Percentiles rank a stretch among this genome's conserved stretches.
These are phyloP conservation scores for Coleophora flavipennella DNA, from an alignment of 2,888 invertebrate species.

Conservation along the genomic window DNA sequence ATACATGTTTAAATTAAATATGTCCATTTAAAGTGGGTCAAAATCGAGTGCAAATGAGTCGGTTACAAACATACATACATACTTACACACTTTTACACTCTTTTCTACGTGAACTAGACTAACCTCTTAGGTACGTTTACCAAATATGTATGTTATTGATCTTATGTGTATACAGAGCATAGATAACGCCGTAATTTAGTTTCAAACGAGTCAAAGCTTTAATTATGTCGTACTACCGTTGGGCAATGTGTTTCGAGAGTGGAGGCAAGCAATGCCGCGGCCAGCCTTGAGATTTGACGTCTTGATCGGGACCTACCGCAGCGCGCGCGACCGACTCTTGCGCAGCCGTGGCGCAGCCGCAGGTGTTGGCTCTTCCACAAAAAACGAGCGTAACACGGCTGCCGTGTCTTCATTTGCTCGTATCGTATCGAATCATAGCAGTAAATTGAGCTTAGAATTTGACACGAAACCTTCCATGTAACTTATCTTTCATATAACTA, in stretches of 20 bases:
- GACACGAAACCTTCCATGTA: no score
- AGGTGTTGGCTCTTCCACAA: conserved; percentile 39
- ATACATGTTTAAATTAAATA: no score
- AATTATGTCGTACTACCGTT: conserved; percentile 12
- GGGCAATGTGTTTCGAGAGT: conserved; percentile 45
- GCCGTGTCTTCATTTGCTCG: conserved; percentile 50
- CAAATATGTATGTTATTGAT: background rate
- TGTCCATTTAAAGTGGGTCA: no score
- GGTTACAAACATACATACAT: no score
- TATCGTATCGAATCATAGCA: conserved; percentile 31
- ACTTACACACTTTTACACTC: no score
- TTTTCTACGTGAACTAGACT: no score
- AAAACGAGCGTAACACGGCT: conserved; percentile 65
- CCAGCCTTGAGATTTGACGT: conserved; percentile 69
- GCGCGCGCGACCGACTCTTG: conserved; percentile 39
- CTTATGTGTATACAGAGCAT: conserved; percentile 2
- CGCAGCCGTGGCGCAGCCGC: conserved; percentile 65
- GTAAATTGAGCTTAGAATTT: conserved; percentile 37
- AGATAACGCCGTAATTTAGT: conserved; percentile 9
- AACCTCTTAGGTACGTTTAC: no score
- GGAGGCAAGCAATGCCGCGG: conserved; percentile 37
- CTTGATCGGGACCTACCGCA: conserved; percentile 72
- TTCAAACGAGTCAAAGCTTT: conserved; percentile 11
- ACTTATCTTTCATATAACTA: no score
- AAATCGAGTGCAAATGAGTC: no score